These are phyloP conservation scores for Harpegnathos saltator DNA, from an alignment of 1,140 invertebrate genomes.

Conservation along the genomic window DNA sequence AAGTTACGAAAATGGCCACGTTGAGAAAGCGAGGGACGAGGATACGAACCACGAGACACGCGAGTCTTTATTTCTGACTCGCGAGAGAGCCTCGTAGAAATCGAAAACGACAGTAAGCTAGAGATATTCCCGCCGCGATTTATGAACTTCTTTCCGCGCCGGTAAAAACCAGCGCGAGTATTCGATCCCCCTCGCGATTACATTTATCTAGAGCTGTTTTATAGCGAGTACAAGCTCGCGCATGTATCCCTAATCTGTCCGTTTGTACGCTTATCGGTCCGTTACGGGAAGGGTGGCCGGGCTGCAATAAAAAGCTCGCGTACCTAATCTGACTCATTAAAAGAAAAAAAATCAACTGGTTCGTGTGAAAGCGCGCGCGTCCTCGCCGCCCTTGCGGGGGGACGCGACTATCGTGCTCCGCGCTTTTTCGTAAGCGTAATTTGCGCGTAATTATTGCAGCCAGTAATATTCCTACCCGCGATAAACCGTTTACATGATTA, in stretches of 20 bases:
- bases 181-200: constrained; percentile 47
- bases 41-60: background rate
- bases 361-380: constrained; percentile 28
- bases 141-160: constrained; percentile 4
- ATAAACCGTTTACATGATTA: constrained; percentile 85
- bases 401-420: background rate
- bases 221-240: constrained; percentile 12
- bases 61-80: background rate
- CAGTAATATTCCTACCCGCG: constrained; percentile 82
- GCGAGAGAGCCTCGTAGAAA: background rate
- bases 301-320: constrained; percentile 17
- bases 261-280: constrained; percentile 33
- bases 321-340: constrained; percentile 26
- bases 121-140: constrained; percentile 3
- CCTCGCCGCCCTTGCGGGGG: background rate
- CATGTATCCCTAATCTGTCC: constrained; percentile 44
- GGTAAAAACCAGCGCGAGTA: constrained; percentile 5
- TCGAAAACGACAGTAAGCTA: constrained; percentile 4
- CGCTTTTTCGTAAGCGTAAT: constrained; percentile 75
- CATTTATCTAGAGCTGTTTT: constrained; percentile 49
- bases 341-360: constrained; percentile 24
- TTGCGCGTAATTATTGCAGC: constrained; percentile 81
- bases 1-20: background rate
- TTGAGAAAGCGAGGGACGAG: background rate
- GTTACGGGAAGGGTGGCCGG: constrained; percentile 13